Evolutionary conservation across 2,797 vertebrate genomes (phyloP).

Genomic region (Lithobates pipiens): DNA sequence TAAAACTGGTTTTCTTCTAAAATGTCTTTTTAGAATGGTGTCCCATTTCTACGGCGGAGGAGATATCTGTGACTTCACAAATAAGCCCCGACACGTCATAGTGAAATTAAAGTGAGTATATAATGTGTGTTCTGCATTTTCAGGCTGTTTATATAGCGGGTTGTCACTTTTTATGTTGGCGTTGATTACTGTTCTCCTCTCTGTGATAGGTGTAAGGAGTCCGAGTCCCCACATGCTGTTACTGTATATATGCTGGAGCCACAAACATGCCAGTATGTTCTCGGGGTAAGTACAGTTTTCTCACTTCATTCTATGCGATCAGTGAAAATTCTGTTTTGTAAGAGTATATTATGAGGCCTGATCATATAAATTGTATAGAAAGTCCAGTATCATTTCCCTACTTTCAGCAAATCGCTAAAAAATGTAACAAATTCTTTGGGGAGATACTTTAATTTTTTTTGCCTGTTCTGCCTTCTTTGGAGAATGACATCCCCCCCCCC

Average conservation of each 20-base stretch:
- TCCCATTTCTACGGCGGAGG: slow-evolving; percentile 97
- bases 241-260: slow-evolving; percentile 98
- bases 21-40: slow-evolving; percentile 83
- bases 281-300: slow-evolving; percentile 84
- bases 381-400: too few species aligned
- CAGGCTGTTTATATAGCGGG: not conserved
- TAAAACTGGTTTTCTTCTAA: not conserved
- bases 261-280: slow-evolving; percentile 96
- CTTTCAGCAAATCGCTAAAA: too few species aligned
- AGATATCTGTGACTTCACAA: slow-evolving; percentile 93
- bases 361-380: too few species aligned
- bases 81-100: slow-evolving; percentile 94
- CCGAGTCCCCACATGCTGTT: slow-evolving; percentile 96
- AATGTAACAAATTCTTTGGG: too few species aligned
- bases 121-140: not conserved
- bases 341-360: too few species aligned
- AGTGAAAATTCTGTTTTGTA: too few species aligned
- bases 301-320: not conserved
- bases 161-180: not conserved
- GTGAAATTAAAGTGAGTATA: slow-evolving; percentile 97
- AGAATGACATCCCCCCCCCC: too few species aligned
- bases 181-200: not conserved
- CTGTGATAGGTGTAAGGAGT: slow-evolving; percentile 91
- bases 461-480: too few species aligned
- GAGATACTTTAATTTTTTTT: too few species aligned